A percentile compares a stretch with the other conserved stretches of the same genome.
Conservation (phyloP, 2,797 vertebrate species). For the Galago senegalensis region DNA sequence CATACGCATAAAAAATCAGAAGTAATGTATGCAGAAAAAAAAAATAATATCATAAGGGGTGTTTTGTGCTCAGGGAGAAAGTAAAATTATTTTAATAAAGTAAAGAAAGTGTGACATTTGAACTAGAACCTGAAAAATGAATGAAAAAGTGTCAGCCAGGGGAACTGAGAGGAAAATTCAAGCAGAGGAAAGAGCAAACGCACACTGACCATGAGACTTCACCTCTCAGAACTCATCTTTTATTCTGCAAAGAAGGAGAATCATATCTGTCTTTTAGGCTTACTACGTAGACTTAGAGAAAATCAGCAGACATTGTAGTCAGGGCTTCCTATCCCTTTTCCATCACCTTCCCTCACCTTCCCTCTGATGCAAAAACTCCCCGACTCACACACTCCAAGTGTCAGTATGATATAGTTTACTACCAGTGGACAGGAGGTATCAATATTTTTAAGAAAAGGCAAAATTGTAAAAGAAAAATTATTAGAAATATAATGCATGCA, state of each 20-base stretch:
- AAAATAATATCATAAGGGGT: neutral
- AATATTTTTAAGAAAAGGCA: neutral
- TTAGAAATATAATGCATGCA: neutral
- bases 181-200: neutral
- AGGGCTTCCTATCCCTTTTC: accelerated
- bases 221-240: neutral
- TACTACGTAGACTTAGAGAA: neutral
- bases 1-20: neutral
- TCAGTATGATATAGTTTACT: neutral
- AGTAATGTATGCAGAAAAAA: neutral
- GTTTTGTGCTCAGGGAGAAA: neutral
- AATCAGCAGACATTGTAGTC: neutral
- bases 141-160: neutral
- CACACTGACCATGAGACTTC: neutral
- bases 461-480: neutral
- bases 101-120: neutral
- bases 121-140: neutral
- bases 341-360: neutral
- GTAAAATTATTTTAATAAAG: neutral
- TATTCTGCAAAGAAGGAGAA: neutral
- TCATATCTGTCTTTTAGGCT: neutral
- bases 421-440: neutral
- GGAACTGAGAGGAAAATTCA: neutral
- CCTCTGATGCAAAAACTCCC: neutral
- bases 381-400: neutral